These are phyloP conservation scores for Erynnis tages DNA, from an alignment of 2,888 invertebrate genomes.

Conservation along the genomic window DNA sequence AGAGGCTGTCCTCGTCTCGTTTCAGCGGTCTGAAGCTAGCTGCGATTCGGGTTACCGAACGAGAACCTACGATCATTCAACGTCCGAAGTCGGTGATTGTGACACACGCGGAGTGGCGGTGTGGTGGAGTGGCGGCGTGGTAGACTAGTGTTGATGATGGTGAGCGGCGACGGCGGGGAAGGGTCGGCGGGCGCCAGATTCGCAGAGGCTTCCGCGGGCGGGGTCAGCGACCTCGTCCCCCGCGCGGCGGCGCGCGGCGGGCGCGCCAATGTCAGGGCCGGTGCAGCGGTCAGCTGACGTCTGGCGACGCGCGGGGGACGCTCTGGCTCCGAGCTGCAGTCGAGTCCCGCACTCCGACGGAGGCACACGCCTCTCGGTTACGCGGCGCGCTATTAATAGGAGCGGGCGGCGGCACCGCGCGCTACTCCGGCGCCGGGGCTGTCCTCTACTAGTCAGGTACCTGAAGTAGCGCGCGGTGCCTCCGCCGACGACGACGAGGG, in stretches of 20 bases:
- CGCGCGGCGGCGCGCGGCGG: conserved; percentile 71
- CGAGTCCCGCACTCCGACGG: conserved; percentile 60
- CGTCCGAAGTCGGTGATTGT: conserved; percentile 59
- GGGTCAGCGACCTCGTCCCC: conserved; percentile 74
- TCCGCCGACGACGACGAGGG: conserved; percentile 53
- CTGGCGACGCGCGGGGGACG: conserved; percentile 78
- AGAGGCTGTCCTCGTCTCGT: too few species aligned
- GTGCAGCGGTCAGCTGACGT: conserved; percentile 81
- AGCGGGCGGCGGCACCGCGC: conserved; percentile 82
- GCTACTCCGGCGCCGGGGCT: conserved; percentile 96
- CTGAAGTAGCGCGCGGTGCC: conserved; percentile 99
- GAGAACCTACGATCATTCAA: conserved; percentile 52
- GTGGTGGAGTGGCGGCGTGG: conserved; percentile 37
- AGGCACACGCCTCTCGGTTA: conserved; percentile 55
- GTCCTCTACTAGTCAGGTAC: conserved; percentile 94
- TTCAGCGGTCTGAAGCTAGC: too few species aligned
- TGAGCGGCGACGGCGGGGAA: conserved; percentile 36
- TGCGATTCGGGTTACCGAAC: background rate
- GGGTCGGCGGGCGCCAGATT: conserved; percentile 53
- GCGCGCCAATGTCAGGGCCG: conserved; percentile 81
- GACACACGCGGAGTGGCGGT: conserved; percentile 34
- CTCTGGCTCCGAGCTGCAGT: conserved; percentile 67
- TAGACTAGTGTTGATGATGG: conserved; percentile 32
- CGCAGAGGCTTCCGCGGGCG: conserved; percentile 78
- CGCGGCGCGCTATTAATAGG: conserved; percentile 62